Percentiles rank a stretch among this genome's conserved stretches.
These are phyloP conservation scores for Gonioctena quinquepunctata DNA, from an alignment of 1,140 invertebrate genomes.

Conservation along the genomic window DNA sequence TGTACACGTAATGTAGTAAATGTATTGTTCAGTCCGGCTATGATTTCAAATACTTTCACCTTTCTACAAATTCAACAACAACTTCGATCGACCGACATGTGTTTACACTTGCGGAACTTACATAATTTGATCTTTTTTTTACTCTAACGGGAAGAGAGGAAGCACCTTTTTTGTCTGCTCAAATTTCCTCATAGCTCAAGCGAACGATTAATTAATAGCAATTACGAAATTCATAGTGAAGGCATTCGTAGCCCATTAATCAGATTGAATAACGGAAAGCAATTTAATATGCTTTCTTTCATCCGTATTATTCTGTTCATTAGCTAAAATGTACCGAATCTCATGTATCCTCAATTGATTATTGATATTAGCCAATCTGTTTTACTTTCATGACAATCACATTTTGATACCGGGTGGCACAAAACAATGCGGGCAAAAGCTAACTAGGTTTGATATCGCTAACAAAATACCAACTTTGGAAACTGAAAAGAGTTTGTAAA, in stretches of 20 bases:
- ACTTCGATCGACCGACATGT: too few relatives aligned
- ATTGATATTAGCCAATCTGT: neutral
- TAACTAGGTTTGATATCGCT: too few relatives aligned
- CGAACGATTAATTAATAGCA: neutral
- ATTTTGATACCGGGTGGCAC: neutral
- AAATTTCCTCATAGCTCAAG: neutral
- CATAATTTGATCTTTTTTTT: neutral
- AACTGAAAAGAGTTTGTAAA: too few relatives aligned
- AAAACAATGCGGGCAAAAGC: neutral
- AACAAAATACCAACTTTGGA: too few relatives aligned
- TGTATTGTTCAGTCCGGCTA: too few relatives aligned
- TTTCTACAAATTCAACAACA: too few relatives aligned
- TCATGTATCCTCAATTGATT: neutral
- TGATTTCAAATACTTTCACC: too few relatives aligned
- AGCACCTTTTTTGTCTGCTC: neutral
- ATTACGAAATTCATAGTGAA: neutral
- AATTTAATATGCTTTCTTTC: neutral
- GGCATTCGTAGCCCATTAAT: neutral
- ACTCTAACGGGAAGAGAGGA: neutral
- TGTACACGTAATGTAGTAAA: too few relatives aligned
- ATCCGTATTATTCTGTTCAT: neutral
- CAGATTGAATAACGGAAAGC: neutral
- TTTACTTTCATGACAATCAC: neutral
- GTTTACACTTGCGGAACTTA: too few relatives aligned
- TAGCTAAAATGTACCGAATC: neutral